Percentiles rank a stretch among this genome's conserved stretches.
phyloP scores from a whole-genome alignment of 2,797 vertebrate species.

The Etheostoma nigrum region DNA sequence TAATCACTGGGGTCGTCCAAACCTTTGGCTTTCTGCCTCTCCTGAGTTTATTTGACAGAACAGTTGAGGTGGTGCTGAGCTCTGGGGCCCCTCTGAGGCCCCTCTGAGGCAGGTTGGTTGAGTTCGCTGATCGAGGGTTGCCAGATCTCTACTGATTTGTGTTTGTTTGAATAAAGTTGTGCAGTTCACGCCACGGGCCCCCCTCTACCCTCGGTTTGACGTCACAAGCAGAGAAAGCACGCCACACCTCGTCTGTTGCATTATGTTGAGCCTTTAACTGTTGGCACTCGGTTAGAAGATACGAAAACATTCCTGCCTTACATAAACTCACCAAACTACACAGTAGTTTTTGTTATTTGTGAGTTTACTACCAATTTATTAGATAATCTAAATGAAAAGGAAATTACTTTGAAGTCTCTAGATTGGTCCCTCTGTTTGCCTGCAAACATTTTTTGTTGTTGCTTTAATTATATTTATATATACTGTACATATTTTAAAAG shows the following conservation, averaged over 20 bases:
- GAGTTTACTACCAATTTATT: background rate
- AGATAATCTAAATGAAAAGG: background rate
- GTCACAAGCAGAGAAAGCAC: constrained; percentile 18
- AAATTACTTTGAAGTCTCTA: background rate
- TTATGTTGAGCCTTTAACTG: background rate
- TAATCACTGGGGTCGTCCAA: constrained; percentile 59
- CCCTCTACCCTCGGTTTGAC: constrained; percentile 31
- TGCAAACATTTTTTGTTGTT: background rate
- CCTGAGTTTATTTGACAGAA: constrained; percentile 59
- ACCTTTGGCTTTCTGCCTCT: constrained; percentile 28
- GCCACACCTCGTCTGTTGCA: constrained; percentile 18
- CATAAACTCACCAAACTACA: background rate
- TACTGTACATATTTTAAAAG: too few relatives aligned
- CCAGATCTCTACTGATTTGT: constrained; percentile 62
- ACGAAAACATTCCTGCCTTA: background rate
- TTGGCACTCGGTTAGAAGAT: constrained; percentile 24
- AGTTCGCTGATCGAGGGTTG: constrained; percentile 33
- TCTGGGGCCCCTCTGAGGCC: constrained; percentile 1
- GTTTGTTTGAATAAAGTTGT: constrained; percentile 67
- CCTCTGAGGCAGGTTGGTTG: constrained; percentile 13
- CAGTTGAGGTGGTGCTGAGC: constrained; percentile 41
- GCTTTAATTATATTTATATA: too few relatives aligned
- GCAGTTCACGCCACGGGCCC: constrained; percentile 16
- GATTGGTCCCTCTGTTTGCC: background rate
- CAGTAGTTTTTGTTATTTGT: background rate